Base-by-base conservation (phyloP, 2,888 invertebrate species). In the Yponomeuta sedellus region DNA sequence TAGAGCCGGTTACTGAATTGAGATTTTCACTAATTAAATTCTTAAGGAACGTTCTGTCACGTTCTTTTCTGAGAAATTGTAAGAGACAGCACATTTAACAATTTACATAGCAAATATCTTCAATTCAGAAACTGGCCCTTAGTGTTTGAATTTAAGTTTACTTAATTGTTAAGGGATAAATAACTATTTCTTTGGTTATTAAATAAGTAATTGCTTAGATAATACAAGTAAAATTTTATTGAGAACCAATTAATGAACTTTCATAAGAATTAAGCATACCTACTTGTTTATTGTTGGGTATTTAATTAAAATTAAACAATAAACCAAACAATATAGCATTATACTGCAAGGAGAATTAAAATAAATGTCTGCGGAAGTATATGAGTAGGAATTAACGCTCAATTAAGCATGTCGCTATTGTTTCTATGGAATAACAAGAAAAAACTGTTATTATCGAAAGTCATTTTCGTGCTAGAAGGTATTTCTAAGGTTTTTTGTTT, bases 351-450 rank as follows among this genome's bases (percentile, higher is more conserved):
- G 16, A 52, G 44, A 3, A 52, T 52, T 16, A 52, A 12, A 52
- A 16, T 12, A 52, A 52, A 8, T 71, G 69, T 71, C 69, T 71
- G 71, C 72, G 75, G 75, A 74, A 75, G 69, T 67, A 66, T 69
- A 52, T 52, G 39, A 66, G 40, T 64, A 64, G 70, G 69, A 71
- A 70, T n/a, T 16, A 16, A 52, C 44, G 72, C 70, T 69, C 71
- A 70, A 73, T 68, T 67, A 69, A 71, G 74, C 75, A 68, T 72
- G 73, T 71, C 72, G 72, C 73, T 71, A 72, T 69, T 64, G 69
- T 61, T 58, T 39, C 61, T 34, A 34, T 0, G 34, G 8, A 5
- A 39, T 52, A 52, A 12, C 44, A 16, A 52, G 16, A 52, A 52
- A 52, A 52, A 52, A 52, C 34, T 34, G 8, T 34, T 34, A 52